Evolutionary conservation across 2,113 vertebrate genomes (phyloP), one percentile per base, ranked within the genome.

Genomic region (Periophthalmodon schlosseri): DNA sequence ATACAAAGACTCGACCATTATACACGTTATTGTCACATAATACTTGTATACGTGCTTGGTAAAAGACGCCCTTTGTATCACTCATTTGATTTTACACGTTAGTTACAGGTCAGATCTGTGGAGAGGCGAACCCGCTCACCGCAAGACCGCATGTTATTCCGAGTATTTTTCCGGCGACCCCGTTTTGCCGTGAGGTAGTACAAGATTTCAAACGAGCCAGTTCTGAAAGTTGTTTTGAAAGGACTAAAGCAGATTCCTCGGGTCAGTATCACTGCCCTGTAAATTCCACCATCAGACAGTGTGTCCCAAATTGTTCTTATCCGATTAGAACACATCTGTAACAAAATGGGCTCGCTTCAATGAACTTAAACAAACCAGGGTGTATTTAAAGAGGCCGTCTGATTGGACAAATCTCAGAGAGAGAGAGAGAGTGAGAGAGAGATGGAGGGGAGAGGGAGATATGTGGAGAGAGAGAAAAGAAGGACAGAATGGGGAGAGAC

Each of bases 1-100:
- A 77, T 54, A 74, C 23, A 56, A 16, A 72, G 65, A 56, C 73
- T 24, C 18, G 65, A 64, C 50, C 46, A 52, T 74, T 49, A 44
- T 44, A 47, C 63, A 56, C 28, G 66, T 3, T 63, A n/a, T 39
- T 39, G 66, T 64, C 47, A 12, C 21, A 60, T 18, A 34, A n/a
- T 36, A 54, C 16, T 13, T 11, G 39, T 44, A 44, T 44, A 44
- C 8, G 9, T 44, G 39, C 39, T 0, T 44, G 39, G 39, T 10
- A n/a, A 52, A 52, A 20, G 1, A 52, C 6, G 20, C 20, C 1
- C 4, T 50, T 5, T 39, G 36, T 39, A 39, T 44, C 9, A 44
- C 10, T 44, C 39, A 44, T 44, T 44, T 10, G 10, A 39, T 39
- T 44, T 44, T 44, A 28, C 28, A 28, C 3, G 28, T 28, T 28